Evolutionary conservation across 2,797 vertebrate species (phyloP), one percentile per base, ranked within the genome.

Genomic region (Podargus strigoides): DNA sequence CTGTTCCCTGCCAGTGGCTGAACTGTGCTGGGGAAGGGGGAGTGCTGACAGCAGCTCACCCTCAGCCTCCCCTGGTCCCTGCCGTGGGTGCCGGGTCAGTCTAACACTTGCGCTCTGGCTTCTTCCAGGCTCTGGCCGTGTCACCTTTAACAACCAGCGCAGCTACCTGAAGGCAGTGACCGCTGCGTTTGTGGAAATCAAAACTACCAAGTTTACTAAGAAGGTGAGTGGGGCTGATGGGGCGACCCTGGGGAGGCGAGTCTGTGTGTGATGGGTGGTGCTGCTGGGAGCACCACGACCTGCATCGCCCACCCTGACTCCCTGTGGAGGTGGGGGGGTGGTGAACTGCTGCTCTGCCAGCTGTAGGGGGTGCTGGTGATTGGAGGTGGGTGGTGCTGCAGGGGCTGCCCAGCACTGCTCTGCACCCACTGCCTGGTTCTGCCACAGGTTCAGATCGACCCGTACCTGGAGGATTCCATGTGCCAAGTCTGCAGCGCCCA

Each of bases 191-290:
- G 99, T 99, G 87, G 99, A 99, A 96, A 99, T 99, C 95, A 99
- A 99, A 98, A 99, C 99, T 7, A 99, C 99, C 42, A 99, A 99
- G 98, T 99, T 99, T 96, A 99, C 99, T 75, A 99, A 99, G 96
- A 99, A 99, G 98, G 99, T 99, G 95, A 84, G 95, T 60, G 41
- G 24, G 14, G 49, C 41, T 46, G 16, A 19, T 5, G 36, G 41
- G 21, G 24, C 16, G 15, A 49, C 22, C 22, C 55, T 0, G 0
- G 32, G 37, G 34, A 5, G 34, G 9, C 8, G 10, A 12, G 7
- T 8, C 3, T 32, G 7, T 5, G 10, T 2, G 4, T 6, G 20
- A 0, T 7, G 24, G n/a, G 19, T 18, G 47, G 15, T 10, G 3
- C 28, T 49, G 24, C 26, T 28, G 42, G 27, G 12, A 23, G n/a